A percentile compares a stretch with the other conserved stretches of the same genome.
Conservation (phyloP, 1,140 invertebrate species). For the Calephelis virginiensis region DNA sequence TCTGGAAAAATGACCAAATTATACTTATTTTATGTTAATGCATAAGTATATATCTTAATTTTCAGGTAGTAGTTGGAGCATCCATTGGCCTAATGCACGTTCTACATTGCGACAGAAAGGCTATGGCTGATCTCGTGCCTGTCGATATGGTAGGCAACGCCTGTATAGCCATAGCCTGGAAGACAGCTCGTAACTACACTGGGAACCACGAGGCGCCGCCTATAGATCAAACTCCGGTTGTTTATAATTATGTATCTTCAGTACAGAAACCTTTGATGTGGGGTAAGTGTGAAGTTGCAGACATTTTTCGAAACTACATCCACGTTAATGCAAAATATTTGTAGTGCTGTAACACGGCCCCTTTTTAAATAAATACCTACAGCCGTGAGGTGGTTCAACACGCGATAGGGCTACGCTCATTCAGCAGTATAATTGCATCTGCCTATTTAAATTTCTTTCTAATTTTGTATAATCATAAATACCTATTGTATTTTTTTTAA, state of each 20-base stretch:
- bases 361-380: no score
- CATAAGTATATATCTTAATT: neutral
- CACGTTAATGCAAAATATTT: no score
- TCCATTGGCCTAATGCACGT: slow-evolving; percentile 88
- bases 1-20: no score
- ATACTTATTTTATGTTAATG: no score
- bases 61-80: slow-evolving; percentile 81
- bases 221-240: slow-evolving; percentile 57
- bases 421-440: no score
- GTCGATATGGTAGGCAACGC: slow-evolving; percentile 90
- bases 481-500: no score
- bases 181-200: slow-evolving; percentile 75
- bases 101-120: slow-evolving; percentile 81
- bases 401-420: no score
- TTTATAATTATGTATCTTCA: slow-evolving; percentile 82
- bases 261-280: slow-evolving; percentile 80
- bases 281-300: slow-evolving; percentile 42
- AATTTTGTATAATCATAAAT: no score
- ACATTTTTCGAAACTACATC: no score
- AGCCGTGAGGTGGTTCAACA: no score
- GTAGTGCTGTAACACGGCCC: no score
- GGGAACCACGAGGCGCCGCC: slow-evolving; percentile 56
- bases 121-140: slow-evolving; percentile 89
- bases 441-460: no score
- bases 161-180: slow-evolving; percentile 87